Evolutionary conservation across 2,888 invertebrate species (phyloP), one percentile per base, ranked within the genome.

Genomic region (Nomada fabriciana): DNA sequence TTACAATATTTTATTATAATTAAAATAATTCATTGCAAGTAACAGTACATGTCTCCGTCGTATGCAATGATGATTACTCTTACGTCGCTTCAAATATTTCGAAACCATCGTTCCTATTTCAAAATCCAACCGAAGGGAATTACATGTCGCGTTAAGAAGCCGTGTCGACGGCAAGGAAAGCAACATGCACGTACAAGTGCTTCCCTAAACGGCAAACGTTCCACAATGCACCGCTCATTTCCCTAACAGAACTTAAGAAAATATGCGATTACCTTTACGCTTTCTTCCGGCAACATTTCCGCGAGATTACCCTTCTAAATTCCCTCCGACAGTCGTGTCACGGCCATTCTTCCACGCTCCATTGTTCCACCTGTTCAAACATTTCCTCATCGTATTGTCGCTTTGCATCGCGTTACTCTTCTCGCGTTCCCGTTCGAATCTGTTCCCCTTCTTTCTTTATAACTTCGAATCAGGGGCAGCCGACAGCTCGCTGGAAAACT

Each of bases 291-390:
- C 43, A 23, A 57, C 70, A 52, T 70, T 77, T 59, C 20, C 76
- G 15, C 29, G 47, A 78, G 68, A 78, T 78, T 76, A 68, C 76
- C 23, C 76, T 23, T 36, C 61, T 68, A 75, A 78, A 78, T 78
- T 61, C 47, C 53, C 9, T 13, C 47, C 60, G 9, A 23, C 60
- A 13, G 43, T 9, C 43, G 61, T 75, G 67, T 61, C 76, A 50
- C 47, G 76, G 36, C 47, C 20, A 78, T 78, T 76, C 68, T 76
- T 68, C 76, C 11, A n/a, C 10, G 7, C 2, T 11, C 4, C 60
- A 67, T 76, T 76, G 68, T 78, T 50, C 68, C 15, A n/a, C 76
- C 3, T 5, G 36, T 47, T 68, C 76, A 75, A 75, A 78, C 67
- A 43, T 36, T 36, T 67, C 47, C 36, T 20, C 20, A 11, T 4